Percentiles rank a stretch among this genome's conserved stretches.
These are phyloP conservation scores for Suricata suricatta DNA, from an alignment of 2,113 vertebrate species.

Conservation along the genomic window DNA sequence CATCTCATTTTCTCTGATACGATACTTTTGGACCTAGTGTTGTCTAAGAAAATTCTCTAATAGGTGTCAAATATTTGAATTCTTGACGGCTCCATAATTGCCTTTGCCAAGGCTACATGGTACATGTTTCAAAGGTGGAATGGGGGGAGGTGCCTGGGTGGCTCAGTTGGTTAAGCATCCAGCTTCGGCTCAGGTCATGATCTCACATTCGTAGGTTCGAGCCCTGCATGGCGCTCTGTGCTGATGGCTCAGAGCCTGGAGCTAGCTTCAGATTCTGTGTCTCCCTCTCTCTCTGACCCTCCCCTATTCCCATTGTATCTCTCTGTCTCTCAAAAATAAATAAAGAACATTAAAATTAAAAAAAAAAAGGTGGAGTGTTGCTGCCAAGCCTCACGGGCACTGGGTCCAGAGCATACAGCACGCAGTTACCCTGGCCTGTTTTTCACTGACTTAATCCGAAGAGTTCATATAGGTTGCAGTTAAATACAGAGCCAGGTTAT, in stretches of 20 bases:
- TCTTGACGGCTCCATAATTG: not conserved
- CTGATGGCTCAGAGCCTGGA: no score
- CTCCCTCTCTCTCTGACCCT: no score
- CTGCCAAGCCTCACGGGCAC: not conserved
- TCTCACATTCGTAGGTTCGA: no score
- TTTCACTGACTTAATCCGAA: not conserved
- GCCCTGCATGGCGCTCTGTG: no score
- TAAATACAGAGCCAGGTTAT: not conserved
- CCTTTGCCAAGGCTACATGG: not conserved
- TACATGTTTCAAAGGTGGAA: not conserved
- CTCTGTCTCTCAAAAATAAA: no score
- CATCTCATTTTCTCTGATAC: not conserved
- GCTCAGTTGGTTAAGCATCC: no score
- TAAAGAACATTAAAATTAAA: no score
- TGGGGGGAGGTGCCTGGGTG: no score
- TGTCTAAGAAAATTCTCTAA: not conserved
- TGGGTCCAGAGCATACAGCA: fast-evolving
- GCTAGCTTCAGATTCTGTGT: no score
- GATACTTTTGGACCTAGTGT: not conserved
- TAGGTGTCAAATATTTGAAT: not conserved
- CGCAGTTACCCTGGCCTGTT: not conserved
- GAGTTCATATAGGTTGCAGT: not conserved
- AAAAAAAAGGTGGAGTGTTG: not conserved
- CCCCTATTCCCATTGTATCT: no score
- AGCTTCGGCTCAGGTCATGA: no score